These are phyloP conservation scores for roundworm (Caenorhabditis elegans) DNA, from an alignment of 1,140 invertebrate genomes.

Conservation along the genomic window DNA sequence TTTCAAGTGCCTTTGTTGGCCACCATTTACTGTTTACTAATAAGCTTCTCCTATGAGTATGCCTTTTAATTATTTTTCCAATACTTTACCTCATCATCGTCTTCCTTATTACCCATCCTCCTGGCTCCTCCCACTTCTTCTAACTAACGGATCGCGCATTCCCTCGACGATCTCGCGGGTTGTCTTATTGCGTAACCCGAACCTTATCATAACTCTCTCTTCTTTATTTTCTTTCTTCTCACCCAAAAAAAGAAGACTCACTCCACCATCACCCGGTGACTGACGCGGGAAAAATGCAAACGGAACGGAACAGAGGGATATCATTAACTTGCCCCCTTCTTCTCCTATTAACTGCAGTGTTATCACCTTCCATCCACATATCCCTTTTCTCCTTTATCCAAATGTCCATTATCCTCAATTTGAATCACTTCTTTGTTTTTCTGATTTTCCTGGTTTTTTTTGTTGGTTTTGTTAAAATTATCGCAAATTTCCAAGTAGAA, in stretches of 20 bases:
- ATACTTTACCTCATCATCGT: too few relatives aligned
- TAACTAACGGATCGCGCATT: not conserved
- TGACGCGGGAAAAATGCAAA: not conserved
- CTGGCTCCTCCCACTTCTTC: not conserved
- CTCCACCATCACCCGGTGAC: too few relatives aligned
- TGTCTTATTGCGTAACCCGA: slow-evolving; percentile 28
- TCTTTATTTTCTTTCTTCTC: not conserved
- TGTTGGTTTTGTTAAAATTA: too few relatives aligned
- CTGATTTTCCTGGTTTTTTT: too few relatives aligned
- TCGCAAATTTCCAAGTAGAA: too few relatives aligned
- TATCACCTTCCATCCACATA: slow-evolving; percentile 7
- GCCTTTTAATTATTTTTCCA: too few relatives aligned
- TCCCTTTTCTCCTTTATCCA: not conserved
- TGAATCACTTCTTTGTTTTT: not conserved
- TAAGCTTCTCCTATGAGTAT: too few relatives aligned
- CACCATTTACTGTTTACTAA: too few relatives aligned
- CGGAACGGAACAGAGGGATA: slow-evolving; percentile 13
- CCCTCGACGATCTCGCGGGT: not conserved
- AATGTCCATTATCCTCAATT: not conserved
- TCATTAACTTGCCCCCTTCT: slow-evolving; percentile 20
- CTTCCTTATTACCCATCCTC: not conserved
- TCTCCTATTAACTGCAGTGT: not conserved
- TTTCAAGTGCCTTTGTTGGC: too few relatives aligned
- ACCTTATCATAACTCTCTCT: slow-evolving; percentile 1
- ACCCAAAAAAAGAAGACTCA: not conserved